Base-by-base conservation (phyloP, 1,140 invertebrate genomes). In the Battus philenor region DNA sequence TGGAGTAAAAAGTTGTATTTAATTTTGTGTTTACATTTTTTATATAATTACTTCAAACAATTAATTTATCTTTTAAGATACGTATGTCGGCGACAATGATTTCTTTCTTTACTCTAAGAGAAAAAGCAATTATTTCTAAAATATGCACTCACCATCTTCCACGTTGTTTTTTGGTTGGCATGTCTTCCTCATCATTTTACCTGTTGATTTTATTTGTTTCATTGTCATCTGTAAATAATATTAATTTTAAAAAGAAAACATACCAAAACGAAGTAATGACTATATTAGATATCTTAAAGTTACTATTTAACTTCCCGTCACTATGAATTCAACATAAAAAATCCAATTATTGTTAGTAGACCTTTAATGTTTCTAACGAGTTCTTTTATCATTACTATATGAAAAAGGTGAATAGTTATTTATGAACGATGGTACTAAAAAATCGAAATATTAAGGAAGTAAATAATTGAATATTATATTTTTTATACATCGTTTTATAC, bases 121-220 rank as follows among this genome's bases (percentile, higher is more conserved):
- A n/a, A n/a, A n/a, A n/a, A n/a, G n/a, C n/a, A n/a, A n/a, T n/a
- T n/a, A n/a, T n/a, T n/a, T n/a, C n/a, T n/a, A n/a, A n/a, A n/a
- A n/a, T n/a, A n/a, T n/a, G n/a, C 10, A 5, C 18, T 41, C 7
- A 83, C 79, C 79, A 44, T 83, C 79, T 16, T 56, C 62, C n/a
- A 67, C 72, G 22, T 80, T 75, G 45, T 70, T 79, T 61, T 83
- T 83, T 1, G 74, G 76, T 49, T 77, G 70, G 55, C 79, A 83
- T 2, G 67, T 47, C 62, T 83, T 83, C 44, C 73, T 64, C 71
- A 83, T 80, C 70, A 78, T 79, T 47, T 83, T 83, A n/a, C 74
- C 79, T 0, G 76, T 76, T 10, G 69, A 69, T 50, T 45, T 80
- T 30, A 83, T 64, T 56, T 83, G 79, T 50, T 83, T 79, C 76